These are phyloP conservation scores for Semaprochilodus insignis DNA, from an alignment of 2,797 vertebrate genomes.

Conservation along the genomic window DNA sequence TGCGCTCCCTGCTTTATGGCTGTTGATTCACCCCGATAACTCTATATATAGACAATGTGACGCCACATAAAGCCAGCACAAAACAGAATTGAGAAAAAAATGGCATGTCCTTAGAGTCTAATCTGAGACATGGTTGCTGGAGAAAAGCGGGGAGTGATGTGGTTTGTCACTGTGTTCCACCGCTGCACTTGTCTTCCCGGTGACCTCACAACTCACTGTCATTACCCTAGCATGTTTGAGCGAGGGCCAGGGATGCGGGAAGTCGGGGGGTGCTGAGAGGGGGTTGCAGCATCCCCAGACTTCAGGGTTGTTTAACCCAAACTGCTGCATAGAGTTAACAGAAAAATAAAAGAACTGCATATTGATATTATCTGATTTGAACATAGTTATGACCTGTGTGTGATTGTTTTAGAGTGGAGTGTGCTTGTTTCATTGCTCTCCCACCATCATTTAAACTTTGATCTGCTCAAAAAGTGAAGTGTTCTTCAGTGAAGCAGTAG, in stretches of 20 bases:
- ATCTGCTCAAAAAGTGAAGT: too few species aligned
- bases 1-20: slow-evolving; percentile 75
- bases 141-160: not conserved
- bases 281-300: not conserved
- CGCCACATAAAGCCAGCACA: slow-evolving; percentile 33
- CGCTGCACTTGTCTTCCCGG: not conserved
- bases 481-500: too few species aligned
- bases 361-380: not conserved
- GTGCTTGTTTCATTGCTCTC: not conserved
- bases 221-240: not conserved
- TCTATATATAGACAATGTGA: slow-evolving; percentile 86
- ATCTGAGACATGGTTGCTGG: slow-evolving; percentile 12
- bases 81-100: slow-evolving; percentile 38
- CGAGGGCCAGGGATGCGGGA: not conserved
- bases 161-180: slow-evolving; percentile 10
- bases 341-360: not conserved
- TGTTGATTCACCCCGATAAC: slow-evolving; percentile 96
- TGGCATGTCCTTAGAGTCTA: slow-evolving; percentile 38
- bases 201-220: slow-evolving; percentile 10
- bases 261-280: not conserved
- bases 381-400: not conserved
- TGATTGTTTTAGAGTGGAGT: not conserved
- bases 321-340: not conserved
- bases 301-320: not conserved
- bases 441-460: too few species aligned